Percentiles rank a stretch among this genome's conserved stretches.
Evolutionary conservation across 2,113 vertebrate species (phyloP).

Genomic region (Channa maculata): DNA sequence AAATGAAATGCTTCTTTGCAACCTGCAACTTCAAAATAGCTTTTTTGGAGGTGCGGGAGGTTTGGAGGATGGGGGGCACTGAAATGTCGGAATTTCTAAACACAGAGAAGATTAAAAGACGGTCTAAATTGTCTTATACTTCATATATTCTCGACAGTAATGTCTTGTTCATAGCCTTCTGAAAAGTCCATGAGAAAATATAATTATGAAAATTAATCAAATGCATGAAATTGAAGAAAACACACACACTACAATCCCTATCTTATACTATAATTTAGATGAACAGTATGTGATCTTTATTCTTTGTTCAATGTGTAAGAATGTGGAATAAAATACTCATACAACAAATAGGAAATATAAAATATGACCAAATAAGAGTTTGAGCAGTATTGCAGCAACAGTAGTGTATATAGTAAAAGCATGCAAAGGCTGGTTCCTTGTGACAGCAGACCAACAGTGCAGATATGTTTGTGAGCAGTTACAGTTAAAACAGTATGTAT

Average conservation of each 20-base stretch:
- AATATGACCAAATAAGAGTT: too few species aligned
- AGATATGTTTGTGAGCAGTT: too few species aligned
- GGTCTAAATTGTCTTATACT: constrained; percentile 31
- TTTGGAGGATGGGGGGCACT: neutral
- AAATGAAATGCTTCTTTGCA: constrained; percentile 66
- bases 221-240: neutral
- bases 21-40: constrained; percentile 55
- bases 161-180: constrained; percentile 28
- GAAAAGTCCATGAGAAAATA: neutral
- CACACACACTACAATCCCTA: neutral
- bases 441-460: too few species aligned
- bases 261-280: too few species aligned
- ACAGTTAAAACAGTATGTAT: too few species aligned
- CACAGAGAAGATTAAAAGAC: constrained; percentile 41
- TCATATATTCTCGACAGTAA: constrained; percentile 43
- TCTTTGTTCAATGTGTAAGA: too few species aligned
- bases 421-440: too few species aligned
- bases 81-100: constrained; percentile 44
- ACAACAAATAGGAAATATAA: too few species aligned
- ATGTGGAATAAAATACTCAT: too few species aligned
- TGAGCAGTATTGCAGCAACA: too few species aligned
- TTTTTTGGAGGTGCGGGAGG: constrained; percentile 16
- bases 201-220: constrained; percentile 1
- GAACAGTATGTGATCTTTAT: too few species aligned
- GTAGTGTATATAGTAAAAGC: too few species aligned